Percentiles rank a stretch among this genome's conserved stretches.
Conservation (phyloP, 2,797 vertebrate species). For the Falco peregrinus region DNA sequence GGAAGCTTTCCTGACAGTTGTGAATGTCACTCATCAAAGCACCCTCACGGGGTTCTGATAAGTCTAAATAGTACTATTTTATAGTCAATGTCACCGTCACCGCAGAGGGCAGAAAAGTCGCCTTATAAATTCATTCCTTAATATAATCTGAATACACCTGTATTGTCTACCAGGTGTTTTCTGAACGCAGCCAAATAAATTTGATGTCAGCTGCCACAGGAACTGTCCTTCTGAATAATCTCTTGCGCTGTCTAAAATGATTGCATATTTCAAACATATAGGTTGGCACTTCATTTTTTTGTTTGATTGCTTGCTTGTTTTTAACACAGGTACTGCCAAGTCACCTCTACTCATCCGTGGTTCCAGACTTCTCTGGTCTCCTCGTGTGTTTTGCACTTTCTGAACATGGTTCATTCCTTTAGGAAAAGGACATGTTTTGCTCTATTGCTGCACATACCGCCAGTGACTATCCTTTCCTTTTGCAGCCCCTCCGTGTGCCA, state of each 20-base stretch:
- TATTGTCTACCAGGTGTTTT: not conserved
- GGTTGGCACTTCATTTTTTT: not conserved
- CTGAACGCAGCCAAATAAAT: not conserved
- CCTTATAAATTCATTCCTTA: conserved; percentile 17
- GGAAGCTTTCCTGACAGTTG: conserved; percentile 1
- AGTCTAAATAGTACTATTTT: conserved; percentile 6
- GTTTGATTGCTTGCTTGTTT: not conserved
- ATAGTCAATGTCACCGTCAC: conserved; percentile 22
- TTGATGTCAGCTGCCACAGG: not conserved
- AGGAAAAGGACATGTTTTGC: not conserved
- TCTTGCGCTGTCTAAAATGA: not conserved
- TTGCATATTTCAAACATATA: not conserved
- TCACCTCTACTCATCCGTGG: not conserved
- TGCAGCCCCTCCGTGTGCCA: rapidly evolving
- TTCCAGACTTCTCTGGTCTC: not conserved
- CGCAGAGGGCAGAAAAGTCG: not conserved
- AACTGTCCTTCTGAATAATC: conserved; percentile 6
- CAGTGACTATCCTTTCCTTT: not conserved
- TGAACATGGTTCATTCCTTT: not conserved
- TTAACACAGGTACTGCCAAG: not conserved
- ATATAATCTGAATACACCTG: not conserved
- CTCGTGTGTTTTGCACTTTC: not conserved
- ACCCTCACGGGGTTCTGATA: not conserved
- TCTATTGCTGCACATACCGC: not conserved
- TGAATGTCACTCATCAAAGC: conserved; percentile 31